Evolutionary conservation across 2,797 vertebrate species (phyloP), one percentile per base, ranked within the genome.

Genomic region (Semaprochilodus insignis): DNA sequence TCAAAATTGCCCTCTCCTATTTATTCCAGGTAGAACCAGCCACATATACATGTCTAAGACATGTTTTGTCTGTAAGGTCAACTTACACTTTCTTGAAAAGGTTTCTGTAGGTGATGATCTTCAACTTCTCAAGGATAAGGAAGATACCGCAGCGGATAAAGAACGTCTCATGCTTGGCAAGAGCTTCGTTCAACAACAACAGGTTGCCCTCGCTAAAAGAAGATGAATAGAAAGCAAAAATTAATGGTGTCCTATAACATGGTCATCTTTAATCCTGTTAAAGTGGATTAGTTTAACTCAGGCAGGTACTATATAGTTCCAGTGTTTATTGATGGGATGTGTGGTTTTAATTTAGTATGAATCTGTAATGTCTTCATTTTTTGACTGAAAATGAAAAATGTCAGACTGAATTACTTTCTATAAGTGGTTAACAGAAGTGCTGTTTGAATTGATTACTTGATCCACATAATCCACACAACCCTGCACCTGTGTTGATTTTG

Each of bases 31-130:
- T 62, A 13, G 25, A 25, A 23, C 7, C n/a, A 25, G 23, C 59
- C 6, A 65, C 27, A 31, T 65, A 65, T 3, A 65, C 25, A 15
- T 17, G 7, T 70, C 17, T 69, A 71, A 71, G 21, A 25, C 23
- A 17, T 27, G 6, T 11, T 19, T 52, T 44, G 16, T 10, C 19
- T 55, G 2, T 11, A 27, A 14, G 17, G 36, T 14, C 16, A 17
- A 86, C 97, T 96, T 90, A 99, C 98, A 99, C 97, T 97, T 97
- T 99, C 91, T 99, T 99, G 86, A 98, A 99, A 85, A 99, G 97
- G 90, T 98, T 99, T 88, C 98, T 95, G 92, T 97, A 99, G 0
- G 97, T 98, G 95, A 99, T 99, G 88, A 99, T 97, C 91, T 98
- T 99, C 74, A 99, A 94, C 88, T 99, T 99, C 90, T 99, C 98